Evolutionary conservation across 2,797 vertebrate genomes (phyloP).

Genomic region (Philypnodon macrostomus): DNA sequence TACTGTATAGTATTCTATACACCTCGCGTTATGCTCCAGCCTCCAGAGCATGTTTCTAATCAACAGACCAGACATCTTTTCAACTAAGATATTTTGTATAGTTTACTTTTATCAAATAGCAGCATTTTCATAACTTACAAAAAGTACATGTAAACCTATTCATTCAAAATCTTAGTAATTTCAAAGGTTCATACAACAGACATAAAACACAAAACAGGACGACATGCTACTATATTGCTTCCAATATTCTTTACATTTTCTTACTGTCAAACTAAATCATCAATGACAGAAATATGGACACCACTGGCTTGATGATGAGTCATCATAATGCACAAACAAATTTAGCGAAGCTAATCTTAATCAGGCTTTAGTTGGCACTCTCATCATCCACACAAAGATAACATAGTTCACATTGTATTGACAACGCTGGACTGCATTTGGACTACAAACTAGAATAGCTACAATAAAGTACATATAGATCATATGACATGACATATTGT

Average conservation of each 20-base stretch:
- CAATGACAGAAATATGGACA: conserved; percentile 85
- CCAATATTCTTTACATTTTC: conserved; percentile 87
- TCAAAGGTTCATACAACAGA: conserved; percentile 85
- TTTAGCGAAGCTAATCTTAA: conserved; percentile 83
- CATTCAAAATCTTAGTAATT: conserved; percentile 86
- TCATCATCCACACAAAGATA: conserved; percentile 85
- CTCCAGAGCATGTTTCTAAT: conserved; percentile 77
- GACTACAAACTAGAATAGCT: conserved; percentile 87
- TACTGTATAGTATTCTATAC: conserved; percentile 78
- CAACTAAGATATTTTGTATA: conserved; percentile 86
- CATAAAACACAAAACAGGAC: conserved; percentile 87
- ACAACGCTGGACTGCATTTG: conserved; percentile 86
- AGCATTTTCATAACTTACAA: conserved; percentile 86
- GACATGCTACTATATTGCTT: conserved; percentile 88
- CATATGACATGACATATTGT: conserved; percentile 85
- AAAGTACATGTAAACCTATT: conserved; percentile 88
- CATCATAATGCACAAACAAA: conserved; percentile 85
- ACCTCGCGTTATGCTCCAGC: conserved; percentile 78
- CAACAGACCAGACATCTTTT: conserved; percentile 83
- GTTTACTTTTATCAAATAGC: conserved; percentile 88
- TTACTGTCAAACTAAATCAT: conserved; percentile 83
- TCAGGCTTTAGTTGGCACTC: conserved; percentile 84
- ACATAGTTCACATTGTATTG: conserved; percentile 85
- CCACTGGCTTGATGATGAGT: conserved; percentile 79
- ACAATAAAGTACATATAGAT: conserved; percentile 86